A percentile compares a stretch with the other conserved stretches of the same genome.
phyloP scores from a whole-genome alignment of 2,113 vertebrate genomes.

The Colaptes auratus region DNA sequence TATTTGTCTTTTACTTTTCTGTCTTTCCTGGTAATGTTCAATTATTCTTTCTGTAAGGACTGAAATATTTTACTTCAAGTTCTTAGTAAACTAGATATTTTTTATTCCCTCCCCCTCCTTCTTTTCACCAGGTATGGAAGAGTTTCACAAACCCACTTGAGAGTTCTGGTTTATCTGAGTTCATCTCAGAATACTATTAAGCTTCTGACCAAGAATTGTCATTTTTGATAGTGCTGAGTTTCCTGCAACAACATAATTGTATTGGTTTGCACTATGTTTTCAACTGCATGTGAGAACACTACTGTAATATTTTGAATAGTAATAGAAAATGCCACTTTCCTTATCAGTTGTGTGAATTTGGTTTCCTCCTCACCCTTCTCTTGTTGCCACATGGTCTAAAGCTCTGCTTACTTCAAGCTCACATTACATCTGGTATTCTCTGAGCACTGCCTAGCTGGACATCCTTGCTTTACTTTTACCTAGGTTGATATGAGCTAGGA shows the following conservation, averaged over 20 bases:
- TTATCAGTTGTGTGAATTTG: background rate
- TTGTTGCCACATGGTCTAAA: background rate
- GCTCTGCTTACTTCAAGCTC: background rate
- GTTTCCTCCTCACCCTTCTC: background rate
- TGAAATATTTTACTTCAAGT: background rate
- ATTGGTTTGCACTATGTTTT: background rate
- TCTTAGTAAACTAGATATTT: background rate
- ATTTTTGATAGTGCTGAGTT: background rate
- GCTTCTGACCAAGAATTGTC: background rate
- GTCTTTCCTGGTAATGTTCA: background rate
- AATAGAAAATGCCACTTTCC: background rate
- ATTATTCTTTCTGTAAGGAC: background rate
- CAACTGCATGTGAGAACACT: background rate
- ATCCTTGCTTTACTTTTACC: background rate
- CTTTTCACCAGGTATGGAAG: background rate
- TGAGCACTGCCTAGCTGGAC: background rate
- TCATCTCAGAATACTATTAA: background rate
- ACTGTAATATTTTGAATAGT: background rate
- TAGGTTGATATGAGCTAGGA: background rate
- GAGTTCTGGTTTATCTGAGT: background rate
- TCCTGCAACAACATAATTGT: background rate
- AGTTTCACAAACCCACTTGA: background rate
- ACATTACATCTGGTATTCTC: background rate
- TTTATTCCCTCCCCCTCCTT: background rate
- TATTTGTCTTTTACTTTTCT: background rate